Conservation (phyloP, 2,797 vertebrate genomes). For the Smutsia gigantea region DNA sequence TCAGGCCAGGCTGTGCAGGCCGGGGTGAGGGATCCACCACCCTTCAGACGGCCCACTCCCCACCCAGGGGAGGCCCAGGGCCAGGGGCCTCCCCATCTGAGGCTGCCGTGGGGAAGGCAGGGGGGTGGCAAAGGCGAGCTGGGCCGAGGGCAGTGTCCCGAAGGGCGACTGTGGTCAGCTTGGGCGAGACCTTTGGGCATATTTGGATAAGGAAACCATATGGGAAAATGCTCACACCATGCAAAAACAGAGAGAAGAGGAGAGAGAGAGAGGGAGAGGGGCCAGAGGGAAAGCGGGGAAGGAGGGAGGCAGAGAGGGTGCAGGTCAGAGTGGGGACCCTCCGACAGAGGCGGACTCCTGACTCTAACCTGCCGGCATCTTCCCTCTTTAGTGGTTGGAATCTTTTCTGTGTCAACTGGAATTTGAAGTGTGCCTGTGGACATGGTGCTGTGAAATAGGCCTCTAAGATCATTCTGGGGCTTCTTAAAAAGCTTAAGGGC, state of each 20-base stretch:
- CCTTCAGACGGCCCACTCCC: too few relatives aligned
- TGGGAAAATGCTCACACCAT: background rate
- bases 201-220: background rate
- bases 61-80: background rate
- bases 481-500: background rate
- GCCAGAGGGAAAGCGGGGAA: background rate
- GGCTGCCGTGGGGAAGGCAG: too few relatives aligned
- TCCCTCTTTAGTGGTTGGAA: accelerated
- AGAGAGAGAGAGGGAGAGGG: background rate
- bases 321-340: too few relatives aligned
- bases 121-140: accelerated
- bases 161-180: background rate
- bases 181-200: background rate
- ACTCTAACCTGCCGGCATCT: accelerated
- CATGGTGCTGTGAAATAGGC: background rate
- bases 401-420: background rate
- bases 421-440: background rate
- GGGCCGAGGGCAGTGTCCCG: accelerated
- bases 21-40: background rate
- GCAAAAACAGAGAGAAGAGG: background rate
- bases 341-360: background rate
- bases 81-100: background rate
- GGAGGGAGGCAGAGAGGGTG: background rate
- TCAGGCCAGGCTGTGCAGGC: too few relatives aligned
- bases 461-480: background rate